Percentiles rank a stretch among this genome's conserved stretches.
Conservation (phyloP, 2,113 vertebrate species). For the Rhinoderma darwinii region DNA sequence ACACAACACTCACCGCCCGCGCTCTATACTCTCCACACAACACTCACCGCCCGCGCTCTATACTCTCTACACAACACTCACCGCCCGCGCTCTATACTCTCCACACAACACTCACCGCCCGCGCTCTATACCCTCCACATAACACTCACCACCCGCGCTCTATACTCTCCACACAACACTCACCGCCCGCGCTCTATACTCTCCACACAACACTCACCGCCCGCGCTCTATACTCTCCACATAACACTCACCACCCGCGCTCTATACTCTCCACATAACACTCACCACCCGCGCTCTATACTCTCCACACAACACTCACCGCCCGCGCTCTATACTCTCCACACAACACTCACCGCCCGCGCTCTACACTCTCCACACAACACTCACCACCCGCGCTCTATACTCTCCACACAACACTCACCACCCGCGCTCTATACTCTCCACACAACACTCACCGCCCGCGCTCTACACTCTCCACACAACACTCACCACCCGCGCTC, state of each 20-base stretch:
- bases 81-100: too few relatives aligned
- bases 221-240: too few relatives aligned
- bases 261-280: background rate
- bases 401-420: background rate
- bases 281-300: constrained; percentile 48
- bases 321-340: background rate
- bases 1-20: constrained; percentile 19
- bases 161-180: too few relatives aligned
- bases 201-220: background rate
- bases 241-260: too few relatives aligned
- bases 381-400: background rate
- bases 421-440: constrained; percentile 18
- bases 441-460: background rate
- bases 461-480: too few relatives aligned
- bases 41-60: background rate
- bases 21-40: too few relatives aligned
- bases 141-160: constrained; percentile 37
- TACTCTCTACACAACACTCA: background rate
- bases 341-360: constrained; percentile 19
- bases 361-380: too few relatives aligned
- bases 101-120: too few relatives aligned
- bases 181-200: background rate
- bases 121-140: background rate
- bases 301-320: too few relatives aligned
- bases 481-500: too few relatives aligned